phyloP scores from a whole-genome alignment of 2,888 invertebrate genomes.

The Pedicia rivosa region DNA sequence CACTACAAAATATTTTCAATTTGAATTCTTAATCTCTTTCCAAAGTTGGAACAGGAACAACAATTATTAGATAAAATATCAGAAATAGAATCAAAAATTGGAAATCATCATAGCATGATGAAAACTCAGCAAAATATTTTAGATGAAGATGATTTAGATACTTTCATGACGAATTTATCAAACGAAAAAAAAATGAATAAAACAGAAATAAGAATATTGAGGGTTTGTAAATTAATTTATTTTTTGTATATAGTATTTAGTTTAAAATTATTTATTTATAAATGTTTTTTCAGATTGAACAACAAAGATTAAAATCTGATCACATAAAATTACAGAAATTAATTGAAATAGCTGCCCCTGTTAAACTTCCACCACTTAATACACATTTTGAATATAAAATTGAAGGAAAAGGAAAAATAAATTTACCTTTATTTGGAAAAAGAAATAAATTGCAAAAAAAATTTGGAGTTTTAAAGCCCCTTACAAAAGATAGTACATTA shows the following conservation, averaged over 20 bases:
- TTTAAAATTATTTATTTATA: slow-evolving; percentile 7
- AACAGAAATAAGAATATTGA: slow-evolving; percentile 41
- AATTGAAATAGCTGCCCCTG: slow-evolving; percentile 58
- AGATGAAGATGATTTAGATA: slow-evolving; percentile 66
- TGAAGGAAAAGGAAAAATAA: slow-evolving; percentile 14
- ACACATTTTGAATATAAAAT: slow-evolving; percentile 17
- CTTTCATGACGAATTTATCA: slow-evolving; percentile 57
- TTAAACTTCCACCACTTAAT: slow-evolving; percentile 38
- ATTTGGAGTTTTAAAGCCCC: slow-evolving; percentile 17
- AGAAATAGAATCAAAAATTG: slow-evolving; percentile 38
- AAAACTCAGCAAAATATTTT: slow-evolving; percentile 18
- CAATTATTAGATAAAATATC: slow-evolving; percentile 40
- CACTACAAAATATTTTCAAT: slow-evolving; percentile 1
- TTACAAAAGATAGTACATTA: slow-evolving; percentile 24
- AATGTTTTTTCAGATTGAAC: slow-evolving; percentile 34
- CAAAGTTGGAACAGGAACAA: slow-evolving; percentile 21
- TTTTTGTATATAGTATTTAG: slow-evolving; percentile 15
- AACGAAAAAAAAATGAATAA: slow-evolving; percentile 44
- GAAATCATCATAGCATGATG: slow-evolving; percentile 29
- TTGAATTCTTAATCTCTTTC: slow-evolving; percentile 7
- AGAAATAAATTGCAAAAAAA: slow-evolving; percentile 23
- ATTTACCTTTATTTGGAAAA: slow-evolving; percentile 33
- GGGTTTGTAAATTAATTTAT: slow-evolving; percentile 25
- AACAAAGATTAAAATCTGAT: slow-evolving; percentile 52
- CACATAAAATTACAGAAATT: slow-evolving; percentile 49